Evolutionary conservation across 1,140 invertebrate genomes (phyloP).

Genomic region (Galendromus occidentalis): DNA sequence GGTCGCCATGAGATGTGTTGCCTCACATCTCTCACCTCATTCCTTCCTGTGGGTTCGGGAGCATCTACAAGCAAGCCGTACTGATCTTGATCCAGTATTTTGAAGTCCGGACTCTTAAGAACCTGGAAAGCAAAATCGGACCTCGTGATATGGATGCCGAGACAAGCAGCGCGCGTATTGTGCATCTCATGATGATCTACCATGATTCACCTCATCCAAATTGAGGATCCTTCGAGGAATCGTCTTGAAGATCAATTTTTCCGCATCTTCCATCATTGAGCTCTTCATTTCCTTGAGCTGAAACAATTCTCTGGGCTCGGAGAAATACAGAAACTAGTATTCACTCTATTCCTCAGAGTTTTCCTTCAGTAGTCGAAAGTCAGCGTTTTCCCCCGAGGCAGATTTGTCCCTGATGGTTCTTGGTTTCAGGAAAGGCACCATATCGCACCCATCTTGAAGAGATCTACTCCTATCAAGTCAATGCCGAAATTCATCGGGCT

Average conservation of each 20-base stretch:
- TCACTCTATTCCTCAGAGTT: too few relatives aligned
- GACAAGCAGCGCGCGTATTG: not conserved
- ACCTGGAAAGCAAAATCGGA: not conserved
- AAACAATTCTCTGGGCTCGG: not conserved
- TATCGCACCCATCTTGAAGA: too few relatives aligned
- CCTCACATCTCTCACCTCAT: not conserved
- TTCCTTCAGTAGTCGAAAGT: too few relatives aligned
- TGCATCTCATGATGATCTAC: slow-evolving; percentile 15
- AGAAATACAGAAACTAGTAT: too few relatives aligned
- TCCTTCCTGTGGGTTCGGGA: not conserved
- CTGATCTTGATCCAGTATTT: slow-evolving; percentile 3
- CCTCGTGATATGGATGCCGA: slow-evolving; percentile 1
- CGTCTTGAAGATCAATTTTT: slow-evolving; percentile 57
- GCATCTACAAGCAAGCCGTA: too few relatives aligned
- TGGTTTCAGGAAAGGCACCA: too few relatives aligned
- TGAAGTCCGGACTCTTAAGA: slow-evolving; percentile 1
- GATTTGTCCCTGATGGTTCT: too few relatives aligned
- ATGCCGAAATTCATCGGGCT: too few relatives aligned
- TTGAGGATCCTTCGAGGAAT: slow-evolving; percentile 77
- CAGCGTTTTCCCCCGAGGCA: too few relatives aligned
- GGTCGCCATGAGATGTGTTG: not conserved
- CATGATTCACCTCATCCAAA: slow-evolving; percentile 56
- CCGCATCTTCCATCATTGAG: slow-evolving; percentile 55
- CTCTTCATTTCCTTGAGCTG: slow-evolving; percentile 66
- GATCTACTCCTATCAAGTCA: too few relatives aligned